These are phyloP conservation scores for Odontomachus brunneus DNA, from an alignment of 1,140 invertebrate species.

Conservation along the genomic window DNA sequence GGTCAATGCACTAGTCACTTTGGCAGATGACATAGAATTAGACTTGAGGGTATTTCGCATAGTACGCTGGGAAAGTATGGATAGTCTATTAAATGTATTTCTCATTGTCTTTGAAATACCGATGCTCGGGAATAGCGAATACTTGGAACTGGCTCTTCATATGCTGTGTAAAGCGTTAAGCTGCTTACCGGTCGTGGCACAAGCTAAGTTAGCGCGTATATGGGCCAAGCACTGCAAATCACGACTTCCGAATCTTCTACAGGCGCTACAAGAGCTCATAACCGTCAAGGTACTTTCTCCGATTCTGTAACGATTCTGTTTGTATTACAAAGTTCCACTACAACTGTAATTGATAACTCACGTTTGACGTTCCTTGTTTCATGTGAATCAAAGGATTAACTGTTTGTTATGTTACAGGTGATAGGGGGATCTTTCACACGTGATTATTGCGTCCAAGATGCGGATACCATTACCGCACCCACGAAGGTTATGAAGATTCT, in stretches of 20 bases:
- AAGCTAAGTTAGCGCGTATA: conserved; percentile 91
- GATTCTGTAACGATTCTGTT: not conserved
- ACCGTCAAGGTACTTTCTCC: conserved; percentile 86
- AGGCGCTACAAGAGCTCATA: conserved; percentile 94
- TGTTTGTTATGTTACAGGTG: conserved; percentile 84
- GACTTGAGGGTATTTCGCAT: conserved; percentile 88
- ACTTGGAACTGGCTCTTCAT: conserved; percentile 93
- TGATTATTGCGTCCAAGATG: conserved; percentile 93
- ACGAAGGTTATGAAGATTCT: conserved; percentile 95
- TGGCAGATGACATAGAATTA: conserved; percentile 91
- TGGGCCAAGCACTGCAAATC: conserved; percentile 91
- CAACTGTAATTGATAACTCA: not conserved
- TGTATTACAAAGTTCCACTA: not conserved
- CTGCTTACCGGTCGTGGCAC: conserved; percentile 90
- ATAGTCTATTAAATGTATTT: conserved; percentile 90
- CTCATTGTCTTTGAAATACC: conserved; percentile 96
- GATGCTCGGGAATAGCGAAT: conserved; percentile 91
- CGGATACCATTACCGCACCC: conserved; percentile 91
- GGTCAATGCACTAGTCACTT: conserved; percentile 91
- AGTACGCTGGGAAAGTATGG: conserved; percentile 81
- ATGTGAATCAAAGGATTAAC: not conserved
- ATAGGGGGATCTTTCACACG: conserved; percentile 91
- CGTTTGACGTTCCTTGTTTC: too few relatives aligned
- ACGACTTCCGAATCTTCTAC: conserved; percentile 90
- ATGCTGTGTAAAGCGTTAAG: conserved; percentile 92